Percentiles rank a stretch among this genome's conserved stretches.
These are phyloP conservation scores for Scaptodrosophila latifasciaeformis DNA, from an alignment of 2,888 invertebrate species.

Conservation along the genomic window DNA sequence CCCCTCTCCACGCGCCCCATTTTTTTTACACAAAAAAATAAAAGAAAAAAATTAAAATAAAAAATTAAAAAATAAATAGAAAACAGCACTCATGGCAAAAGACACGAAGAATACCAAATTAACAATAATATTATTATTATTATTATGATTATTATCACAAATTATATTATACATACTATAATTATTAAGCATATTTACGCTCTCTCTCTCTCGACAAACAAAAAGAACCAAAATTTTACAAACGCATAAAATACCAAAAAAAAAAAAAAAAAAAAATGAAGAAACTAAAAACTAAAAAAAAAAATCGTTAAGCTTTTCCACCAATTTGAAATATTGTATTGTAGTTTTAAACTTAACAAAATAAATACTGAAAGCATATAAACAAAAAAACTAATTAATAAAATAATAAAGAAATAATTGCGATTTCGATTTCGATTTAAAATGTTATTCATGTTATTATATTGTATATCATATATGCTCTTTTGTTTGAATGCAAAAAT, in stretches of 20 bases:
- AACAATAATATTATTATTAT: constrained; percentile 7
- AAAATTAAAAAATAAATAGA: too few relatives aligned
- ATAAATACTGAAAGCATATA: not conserved
- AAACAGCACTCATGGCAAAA: constrained; percentile 18
- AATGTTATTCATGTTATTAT: constrained; percentile 1
- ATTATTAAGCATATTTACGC: constrained; percentile 49
- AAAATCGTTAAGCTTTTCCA: too few relatives aligned
- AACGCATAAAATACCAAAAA: constrained; percentile 19
- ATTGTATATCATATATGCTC: not conserved
- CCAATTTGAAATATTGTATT: constrained; percentile 40
- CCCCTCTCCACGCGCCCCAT: constrained; percentile 32
- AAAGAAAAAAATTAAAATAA: not conserved
- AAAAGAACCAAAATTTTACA: constrained; percentile 63
- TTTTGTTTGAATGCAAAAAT: constrained; percentile 19
- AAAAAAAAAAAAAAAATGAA: constrained; percentile 15
- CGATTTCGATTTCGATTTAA: constrained; percentile 39
- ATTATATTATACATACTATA: too few relatives aligned
- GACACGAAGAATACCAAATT: constrained; percentile 16
- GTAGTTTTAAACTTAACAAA: constrained; percentile 5
- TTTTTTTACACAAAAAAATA: constrained; percentile 24
- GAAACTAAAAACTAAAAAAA: constrained; percentile 39
- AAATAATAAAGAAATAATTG: constrained; percentile 22
- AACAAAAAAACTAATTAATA: constrained; percentile 5
- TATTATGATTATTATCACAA: too few relatives aligned
- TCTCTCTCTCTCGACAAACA: constrained; percentile 51